Evolutionary conservation across 2,113 vertebrate genomes (phyloP), one percentile per base, ranked within the genome.

Genomic region (Anguilla japonica): DNA sequence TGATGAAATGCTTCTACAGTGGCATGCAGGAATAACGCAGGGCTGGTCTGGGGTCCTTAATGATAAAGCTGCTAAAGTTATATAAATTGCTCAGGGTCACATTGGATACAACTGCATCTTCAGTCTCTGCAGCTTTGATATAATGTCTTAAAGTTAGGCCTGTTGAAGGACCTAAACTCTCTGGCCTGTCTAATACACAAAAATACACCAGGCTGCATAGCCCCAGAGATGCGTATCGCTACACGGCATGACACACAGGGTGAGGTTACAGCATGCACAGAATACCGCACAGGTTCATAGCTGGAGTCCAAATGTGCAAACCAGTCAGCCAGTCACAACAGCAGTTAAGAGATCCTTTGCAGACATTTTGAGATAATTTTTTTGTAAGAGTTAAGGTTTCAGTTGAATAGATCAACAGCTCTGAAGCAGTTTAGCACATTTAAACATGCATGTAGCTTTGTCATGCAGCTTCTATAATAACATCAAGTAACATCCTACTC

Each of bases 71-170:
- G 94, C 95, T 93, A 95, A 94, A 93, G 91, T 91, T 82, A 89
- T 92, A 91, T 91, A 91, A 96, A 96, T 82, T 96, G 63, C 46
- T 96, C 96, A 96, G 92, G 95, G 95, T 93, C 95, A 96, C 94
- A 96, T 95, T 94, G 95, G 95, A 94, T 94, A 94, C 95, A 94
- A 94, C 95, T 96, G 96, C 96, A 91, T 97, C 97, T 97, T 96
- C 97, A 96, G 96, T 96, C 96, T 96, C 93, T 96, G 96, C 95
- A 94, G 95, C 96, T 96, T 93, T 96, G 95, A 96, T 95, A 96
- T 96, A 96, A 96, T 95, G 93, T 95, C 96, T 95, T 97, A 95
- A 96, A 95, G 96, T 98, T 97, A 97, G 96, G 97, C 97, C 97
- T 98, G 94, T 96, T 97, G 96, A 96, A 90, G 93, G 94, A 95